Evolutionary conservation across 2,888 invertebrate genomes (phyloP), one percentile per base, ranked within the genome.

Genomic region (Drosophila pseudotalamancana): DNA sequence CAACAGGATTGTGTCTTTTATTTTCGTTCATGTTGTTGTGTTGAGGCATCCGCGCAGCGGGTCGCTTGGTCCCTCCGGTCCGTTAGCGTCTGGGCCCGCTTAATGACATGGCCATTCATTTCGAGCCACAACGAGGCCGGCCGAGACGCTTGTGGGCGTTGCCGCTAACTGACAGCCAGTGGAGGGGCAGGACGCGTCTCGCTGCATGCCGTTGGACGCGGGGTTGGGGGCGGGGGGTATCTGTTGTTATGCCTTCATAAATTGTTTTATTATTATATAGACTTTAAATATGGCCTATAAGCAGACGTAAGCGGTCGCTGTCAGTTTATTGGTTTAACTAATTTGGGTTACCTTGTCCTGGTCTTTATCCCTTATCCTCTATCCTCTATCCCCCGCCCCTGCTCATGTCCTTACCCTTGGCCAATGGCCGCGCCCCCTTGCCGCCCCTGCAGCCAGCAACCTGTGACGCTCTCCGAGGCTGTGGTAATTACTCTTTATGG

Each of bases 301-400:
- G 27, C 57, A 59, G 43, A 53, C 59, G 32, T 67, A 68, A 72
- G 68, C 68, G 72, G 43, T 23, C 68, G 68, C 75, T 83, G 80
- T 83, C 86, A 81, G 86, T 86, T 86, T 84, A 86, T 84, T 84
- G 87, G 84, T 77, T 86, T 86, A 81, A 84, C 84, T 84, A 84
- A 84, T 86, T 84, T 86, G 83, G 62, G 43, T 43, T 64, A 57
- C 40, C 56, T 53, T 46, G 32, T 61, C 62, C 42, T 6, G 25
- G 25, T 25, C 25, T 9, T 25, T 25, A 18, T 29, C 29, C 29
- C 9, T 29, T n/a, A n/a, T n/a, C n/a, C n/a, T n/a, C 29, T n/a
- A 0, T 14, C 32, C 14, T 4, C 16, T 3, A 8, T 0, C 8
- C 4, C 12, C 32, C 6, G n/a, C 18, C n/a, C 35, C 1, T 11